Conservation (phyloP, 2,113 vertebrate species). For the Coryphaenoides rupestris region DNA sequence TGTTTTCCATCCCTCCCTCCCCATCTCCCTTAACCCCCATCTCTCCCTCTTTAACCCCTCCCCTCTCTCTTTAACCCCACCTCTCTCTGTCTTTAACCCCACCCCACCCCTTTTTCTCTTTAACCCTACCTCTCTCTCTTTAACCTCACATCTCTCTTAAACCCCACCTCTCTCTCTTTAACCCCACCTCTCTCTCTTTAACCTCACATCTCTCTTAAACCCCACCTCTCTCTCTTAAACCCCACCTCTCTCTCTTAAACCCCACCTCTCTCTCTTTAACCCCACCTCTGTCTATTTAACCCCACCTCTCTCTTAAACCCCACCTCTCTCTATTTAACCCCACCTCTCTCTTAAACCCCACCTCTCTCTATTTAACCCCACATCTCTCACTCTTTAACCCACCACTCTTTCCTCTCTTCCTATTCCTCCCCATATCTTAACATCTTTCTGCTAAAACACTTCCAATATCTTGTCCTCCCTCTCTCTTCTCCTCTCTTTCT, state of each 20-base stretch:
- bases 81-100: neutral
- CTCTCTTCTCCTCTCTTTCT: neutral
- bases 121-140: neutral
- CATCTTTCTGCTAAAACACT: conserved; percentile 12
- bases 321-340: neutral
- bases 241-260: neutral
- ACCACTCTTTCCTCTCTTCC: neutral
- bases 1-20: too few species aligned
- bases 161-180: conserved; percentile 6
- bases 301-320: neutral
- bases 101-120: conserved; percentile 6
- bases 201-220: neutral
- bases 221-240: conserved; percentile 2
- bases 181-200: neutral
- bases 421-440: neutral
- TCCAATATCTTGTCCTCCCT: conserved; percentile 18
- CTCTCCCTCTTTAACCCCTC: conserved; percentile 6
- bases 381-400: neutral
- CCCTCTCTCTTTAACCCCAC: conserved; percentile 7
- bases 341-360: neutral
- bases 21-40: neutral
- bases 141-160: neutral
- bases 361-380: conserved; percentile 1
- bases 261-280: conserved; percentile 1
- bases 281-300: conserved; percentile 2